phyloP scores from a whole-genome alignment of 2,113 vertebrate species.

The Budorcas taxicolor region DNA sequence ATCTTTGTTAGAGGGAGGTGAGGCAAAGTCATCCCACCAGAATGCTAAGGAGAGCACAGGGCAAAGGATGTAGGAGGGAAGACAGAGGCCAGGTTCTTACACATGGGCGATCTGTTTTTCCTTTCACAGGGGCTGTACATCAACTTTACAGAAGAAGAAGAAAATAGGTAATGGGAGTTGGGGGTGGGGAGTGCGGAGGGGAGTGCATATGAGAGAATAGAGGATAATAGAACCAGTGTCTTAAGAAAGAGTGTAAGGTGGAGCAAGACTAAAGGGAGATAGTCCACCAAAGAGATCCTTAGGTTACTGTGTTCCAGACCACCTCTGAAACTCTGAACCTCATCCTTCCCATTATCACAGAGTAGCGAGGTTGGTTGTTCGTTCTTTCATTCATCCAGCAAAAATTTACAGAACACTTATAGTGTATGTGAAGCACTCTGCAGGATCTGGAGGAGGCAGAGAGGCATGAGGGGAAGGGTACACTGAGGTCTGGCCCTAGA shows the following conservation, averaged over 20 bases:
- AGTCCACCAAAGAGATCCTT: background rate
- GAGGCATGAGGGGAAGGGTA: background rate
- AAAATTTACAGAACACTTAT: background rate
- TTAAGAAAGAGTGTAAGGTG: background rate
- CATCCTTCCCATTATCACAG: background rate
- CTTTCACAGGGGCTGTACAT: slow-evolving; percentile 57
- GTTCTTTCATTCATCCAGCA: background rate
- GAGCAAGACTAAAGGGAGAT: background rate
- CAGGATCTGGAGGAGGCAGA: background rate
- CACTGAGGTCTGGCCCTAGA: background rate
- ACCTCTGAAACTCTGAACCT: background rate
- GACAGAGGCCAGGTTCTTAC: background rate
- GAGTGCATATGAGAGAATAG: background rate
- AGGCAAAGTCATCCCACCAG: background rate
- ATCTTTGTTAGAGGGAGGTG: background rate
- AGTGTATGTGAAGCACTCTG: background rate
- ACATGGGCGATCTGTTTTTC: slow-evolving; percentile 41
- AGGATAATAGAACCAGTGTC: background rate
- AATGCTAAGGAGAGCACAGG: background rate
- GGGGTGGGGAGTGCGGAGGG: background rate
- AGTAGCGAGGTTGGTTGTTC: background rate
- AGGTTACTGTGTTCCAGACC: background rate
- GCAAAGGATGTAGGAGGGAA: background rate
- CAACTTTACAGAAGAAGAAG: slow-evolving; percentile 53
- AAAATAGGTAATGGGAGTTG: slow-evolving; percentile 51